Percentiles rank a stretch among this genome's conserved stretches.
These are phyloP conservation scores for Pocota personata DNA, from an alignment of 2,888 invertebrate species.

Conservation along the genomic window DNA sequence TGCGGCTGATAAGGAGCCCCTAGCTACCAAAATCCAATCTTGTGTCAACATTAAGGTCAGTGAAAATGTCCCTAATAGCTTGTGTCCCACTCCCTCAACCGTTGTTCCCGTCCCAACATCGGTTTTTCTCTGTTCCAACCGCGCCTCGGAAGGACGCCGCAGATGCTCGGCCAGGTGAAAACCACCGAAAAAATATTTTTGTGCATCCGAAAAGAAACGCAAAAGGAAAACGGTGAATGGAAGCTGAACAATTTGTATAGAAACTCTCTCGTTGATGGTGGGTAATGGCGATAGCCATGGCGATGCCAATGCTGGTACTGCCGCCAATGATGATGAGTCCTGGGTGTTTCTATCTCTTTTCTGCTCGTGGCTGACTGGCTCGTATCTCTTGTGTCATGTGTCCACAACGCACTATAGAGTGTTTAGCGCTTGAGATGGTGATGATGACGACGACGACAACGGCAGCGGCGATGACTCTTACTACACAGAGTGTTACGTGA, in stretches of 20 bases:
- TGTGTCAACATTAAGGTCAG: slow-evolving; percentile 83
- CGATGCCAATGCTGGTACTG: slow-evolving; percentile 49
- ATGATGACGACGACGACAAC: slow-evolving; percentile 48
- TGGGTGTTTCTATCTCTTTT: slow-evolving; percentile 74
- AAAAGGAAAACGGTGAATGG: slow-evolving; percentile 49
- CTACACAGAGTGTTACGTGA: slow-evolving; percentile 66
- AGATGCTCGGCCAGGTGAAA: slow-evolving; percentile 69
- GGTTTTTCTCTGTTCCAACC: slow-evolving; percentile 30
- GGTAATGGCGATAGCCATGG: slow-evolving; percentile 67
- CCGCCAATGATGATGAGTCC: slow-evolving; percentile 62
- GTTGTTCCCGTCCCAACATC: not conserved
- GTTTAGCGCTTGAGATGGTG: slow-evolving; percentile 71
- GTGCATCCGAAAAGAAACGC: slow-evolving; percentile 23
- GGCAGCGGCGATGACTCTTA: slow-evolving; percentile 59
- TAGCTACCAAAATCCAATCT: slow-evolving; percentile 81
- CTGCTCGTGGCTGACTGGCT: slow-evolving; percentile 16
- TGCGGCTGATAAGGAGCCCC: slow-evolving; percentile 83
- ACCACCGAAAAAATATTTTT: slow-evolving; percentile 25
- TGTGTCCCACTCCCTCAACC: slow-evolving; percentile 22
- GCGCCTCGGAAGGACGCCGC: slow-evolving; percentile 61
- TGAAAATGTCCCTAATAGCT: slow-evolving; percentile 60
- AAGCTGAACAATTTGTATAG: slow-evolving; percentile 44
- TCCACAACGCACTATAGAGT: slow-evolving; percentile 61
- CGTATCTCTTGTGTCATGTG: slow-evolving; percentile 66
- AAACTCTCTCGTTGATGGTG: slow-evolving; percentile 43